phyloP scores from a whole-genome alignment of 64 coral and sea anemone species.

The Porites lutea region DNA sequence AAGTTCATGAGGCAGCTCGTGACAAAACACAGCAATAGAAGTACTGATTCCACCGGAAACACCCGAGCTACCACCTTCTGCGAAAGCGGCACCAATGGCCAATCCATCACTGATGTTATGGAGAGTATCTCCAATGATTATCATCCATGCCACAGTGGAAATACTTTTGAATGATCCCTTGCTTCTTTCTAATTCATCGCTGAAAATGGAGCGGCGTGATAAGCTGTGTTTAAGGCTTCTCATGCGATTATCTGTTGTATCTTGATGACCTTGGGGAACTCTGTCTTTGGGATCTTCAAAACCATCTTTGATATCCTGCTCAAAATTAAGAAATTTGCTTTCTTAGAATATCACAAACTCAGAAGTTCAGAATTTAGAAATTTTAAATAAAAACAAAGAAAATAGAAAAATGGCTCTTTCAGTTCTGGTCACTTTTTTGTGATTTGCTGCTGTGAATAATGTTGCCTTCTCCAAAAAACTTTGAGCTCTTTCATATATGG shows the following conservation, averaged over 20 bases:
- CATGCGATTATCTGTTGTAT: not conserved
- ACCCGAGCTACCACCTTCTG: constrained; percentile 69
- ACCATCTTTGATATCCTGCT: not conserved
- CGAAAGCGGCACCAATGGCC: constrained; percentile 94
- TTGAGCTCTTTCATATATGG: too few relatives aligned
- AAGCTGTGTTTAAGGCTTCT: not conserved
- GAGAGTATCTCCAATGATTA: constrained; percentile 95
- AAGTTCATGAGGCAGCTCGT: constrained; percentile 96
- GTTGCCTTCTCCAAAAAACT: too few relatives aligned
- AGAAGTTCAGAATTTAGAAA: too few relatives aligned
- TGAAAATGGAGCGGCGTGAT: constrained; percentile 45
- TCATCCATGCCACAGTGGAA: constrained; percentile 92
- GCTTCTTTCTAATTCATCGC: not conserved
- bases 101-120: constrained; percentile 94
- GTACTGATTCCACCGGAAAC: constrained; percentile 90
- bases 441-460: too few relatives aligned
- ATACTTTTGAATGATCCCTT: constrained; percentile 19
- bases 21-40: constrained; percentile 96
- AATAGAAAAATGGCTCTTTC: too few relatives aligned
- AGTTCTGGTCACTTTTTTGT: too few relatives aligned
- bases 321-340: too few relatives aligned
- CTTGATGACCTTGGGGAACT: not conserved
- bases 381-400: too few relatives aligned
- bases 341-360: too few relatives aligned
- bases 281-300: too few relatives aligned